These are phyloP conservation scores for Myrmophylax atrothorax DNA, from an alignment of 2,113 vertebrate species.

Conservation along the genomic window DNA sequence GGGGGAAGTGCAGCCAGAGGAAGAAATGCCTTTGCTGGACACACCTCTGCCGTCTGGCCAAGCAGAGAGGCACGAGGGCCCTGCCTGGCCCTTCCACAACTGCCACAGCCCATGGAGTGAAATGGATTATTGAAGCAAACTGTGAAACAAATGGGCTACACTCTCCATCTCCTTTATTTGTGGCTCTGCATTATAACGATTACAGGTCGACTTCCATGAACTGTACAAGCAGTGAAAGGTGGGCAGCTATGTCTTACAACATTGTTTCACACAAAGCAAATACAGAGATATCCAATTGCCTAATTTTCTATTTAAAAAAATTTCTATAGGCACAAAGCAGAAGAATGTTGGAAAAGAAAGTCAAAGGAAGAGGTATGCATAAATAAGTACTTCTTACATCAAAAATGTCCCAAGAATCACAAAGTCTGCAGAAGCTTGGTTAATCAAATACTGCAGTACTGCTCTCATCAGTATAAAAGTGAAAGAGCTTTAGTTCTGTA, in stretches of 20 bases:
- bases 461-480: conserved; percentile 85
- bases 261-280: conserved; percentile 77
- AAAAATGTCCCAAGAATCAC: conserved; percentile 76
- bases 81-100: background rate
- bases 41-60: accelerated
- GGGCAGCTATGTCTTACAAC: conserved; percentile 76
- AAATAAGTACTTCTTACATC: conserved; percentile 81
- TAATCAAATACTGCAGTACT: conserved; percentile 81
- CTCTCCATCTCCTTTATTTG: conserved; percentile 77
- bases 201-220: conserved; percentile 72
- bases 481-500: conserved; percentile 79
- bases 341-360: conserved; percentile 60
- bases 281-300: conserved; percentile 69
- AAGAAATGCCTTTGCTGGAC: accelerated
- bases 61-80: background rate
- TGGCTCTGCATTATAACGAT: conserved; percentile 68
- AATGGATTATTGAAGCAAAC: conserved; percentile 11
- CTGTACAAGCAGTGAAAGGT: conserved; percentile 77
- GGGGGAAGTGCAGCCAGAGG: background rate
- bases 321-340: conserved; percentile 76
- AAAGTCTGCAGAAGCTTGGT: conserved; percentile 79
- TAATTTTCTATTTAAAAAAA: conserved; percentile 76
- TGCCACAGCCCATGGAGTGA: background rate
- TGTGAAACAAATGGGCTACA: conserved; percentile 31
- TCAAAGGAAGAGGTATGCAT: conserved; percentile 69